A percentile compares a stretch with the other conserved stretches of the same genome.
These are phyloP conservation scores for Eupithecia centaureata DNA, from an alignment of 2,888 invertebrate species.

Conservation along the genomic window DNA sequence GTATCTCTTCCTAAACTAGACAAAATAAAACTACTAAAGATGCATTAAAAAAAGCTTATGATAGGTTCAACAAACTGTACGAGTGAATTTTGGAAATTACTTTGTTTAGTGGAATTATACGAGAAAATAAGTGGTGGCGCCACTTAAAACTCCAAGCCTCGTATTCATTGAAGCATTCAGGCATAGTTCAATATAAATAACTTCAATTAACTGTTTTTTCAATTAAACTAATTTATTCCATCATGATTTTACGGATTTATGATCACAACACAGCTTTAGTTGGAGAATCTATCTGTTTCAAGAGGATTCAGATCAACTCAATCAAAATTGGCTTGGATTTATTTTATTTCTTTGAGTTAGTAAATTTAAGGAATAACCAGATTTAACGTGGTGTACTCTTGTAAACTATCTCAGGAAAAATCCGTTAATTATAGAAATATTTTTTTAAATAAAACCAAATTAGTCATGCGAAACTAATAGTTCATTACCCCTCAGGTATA, in stretches of 20 bases:
- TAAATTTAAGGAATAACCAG: neutral
- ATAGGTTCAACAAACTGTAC: too few species aligned
- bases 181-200: slow-evolving; percentile 6
- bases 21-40: too few species aligned
- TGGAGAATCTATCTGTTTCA: slow-evolving; percentile 5
- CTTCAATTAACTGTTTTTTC: neutral
- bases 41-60: too few species aligned
- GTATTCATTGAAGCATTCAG: neutral
- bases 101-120: too few species aligned
- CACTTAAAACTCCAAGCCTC: too few species aligned
- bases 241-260: neutral
- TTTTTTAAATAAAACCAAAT: too few species aligned
- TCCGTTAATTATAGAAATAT: too few species aligned
- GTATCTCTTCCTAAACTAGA: too few species aligned
- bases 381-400: neutral
- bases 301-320: slow-evolving; percentile 5
- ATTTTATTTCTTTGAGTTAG: neutral
- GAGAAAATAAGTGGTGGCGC: too few species aligned
- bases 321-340: slow-evolving; percentile 15
- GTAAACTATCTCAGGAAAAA: neutral
- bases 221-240: neutral
- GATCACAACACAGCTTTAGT: neutral
- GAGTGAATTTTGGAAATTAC: too few species aligned
- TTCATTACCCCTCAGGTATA: too few species aligned
- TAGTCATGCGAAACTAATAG: too few species aligned